These are phyloP conservation scores for Chromoteleia sp. DNA, from an alignment of 2,888 invertebrate species.

Conservation along the genomic window DNA sequence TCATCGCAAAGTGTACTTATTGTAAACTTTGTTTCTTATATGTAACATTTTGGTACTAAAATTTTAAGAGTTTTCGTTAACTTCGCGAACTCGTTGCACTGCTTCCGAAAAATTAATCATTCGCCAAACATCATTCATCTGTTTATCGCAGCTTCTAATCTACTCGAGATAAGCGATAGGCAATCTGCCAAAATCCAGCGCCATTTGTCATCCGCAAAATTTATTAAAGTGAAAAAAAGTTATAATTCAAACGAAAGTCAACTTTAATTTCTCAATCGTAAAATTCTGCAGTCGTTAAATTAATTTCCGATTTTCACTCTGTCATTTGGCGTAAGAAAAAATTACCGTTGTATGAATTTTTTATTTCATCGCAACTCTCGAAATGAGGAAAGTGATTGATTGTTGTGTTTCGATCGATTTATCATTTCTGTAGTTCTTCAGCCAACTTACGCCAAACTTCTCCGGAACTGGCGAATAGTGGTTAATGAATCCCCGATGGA, in stretches of 20 bases:
- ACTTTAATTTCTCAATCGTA: conserved; percentile 33
- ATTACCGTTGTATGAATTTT: conserved; percentile 6
- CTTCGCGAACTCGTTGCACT: too few relatives aligned
- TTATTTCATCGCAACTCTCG: not conserved
- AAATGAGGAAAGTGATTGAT: conserved; percentile 21
- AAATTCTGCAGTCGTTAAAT: conserved; percentile 37
- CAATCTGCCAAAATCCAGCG: conserved; percentile 42
- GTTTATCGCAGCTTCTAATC: conserved; percentile 47
- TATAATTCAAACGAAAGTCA: conserved; percentile 28
- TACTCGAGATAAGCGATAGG: conserved; percentile 34
- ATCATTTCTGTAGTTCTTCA: conserved; percentile 21
- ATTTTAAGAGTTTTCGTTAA: conserved; percentile 4
- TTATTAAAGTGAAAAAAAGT: conserved; percentile 48
- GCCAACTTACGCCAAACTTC: not conserved
- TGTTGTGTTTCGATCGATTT: conserved; percentile 22
- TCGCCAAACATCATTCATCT: conserved; percentile 23
- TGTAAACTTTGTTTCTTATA: not conserved
- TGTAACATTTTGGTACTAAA: too few relatives aligned
- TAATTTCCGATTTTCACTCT: conserved; percentile 11
- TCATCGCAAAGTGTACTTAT: too few relatives aligned
- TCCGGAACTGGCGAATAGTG: not conserved
- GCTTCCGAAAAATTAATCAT: conserved; percentile 16
- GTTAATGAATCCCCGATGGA: conserved; percentile 27
- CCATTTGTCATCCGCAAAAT: conserved; percentile 40
- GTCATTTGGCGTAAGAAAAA: conserved; percentile 5